These are phyloP conservation scores for Talpa occidentalis DNA, from an alignment of 2,113 vertebrate species.

Conservation along the genomic window DNA sequence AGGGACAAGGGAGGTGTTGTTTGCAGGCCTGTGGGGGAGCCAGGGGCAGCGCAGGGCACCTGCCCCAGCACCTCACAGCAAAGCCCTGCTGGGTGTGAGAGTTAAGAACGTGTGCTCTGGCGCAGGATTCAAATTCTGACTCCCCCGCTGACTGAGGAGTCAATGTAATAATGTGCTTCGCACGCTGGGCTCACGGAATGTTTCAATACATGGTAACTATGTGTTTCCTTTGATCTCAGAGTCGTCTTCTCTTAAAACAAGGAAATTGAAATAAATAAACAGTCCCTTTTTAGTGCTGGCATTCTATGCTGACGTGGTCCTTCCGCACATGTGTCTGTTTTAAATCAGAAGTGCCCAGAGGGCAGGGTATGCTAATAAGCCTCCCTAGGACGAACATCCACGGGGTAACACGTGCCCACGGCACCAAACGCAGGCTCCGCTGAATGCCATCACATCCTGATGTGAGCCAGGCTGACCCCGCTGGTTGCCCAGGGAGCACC, in stretches of 20 bases:
- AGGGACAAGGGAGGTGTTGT: not conserved
- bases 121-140: not conserved
- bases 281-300: conserved; percentile 13
- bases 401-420: not conserved
- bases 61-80: not conserved
- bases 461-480: not conserved
- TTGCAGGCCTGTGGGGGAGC: fast-evolving
- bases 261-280: not conserved
- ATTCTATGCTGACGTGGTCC: not conserved
- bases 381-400: not conserved
- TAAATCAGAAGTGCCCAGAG: conserved; percentile 21
- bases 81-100: not conserved
- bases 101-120: not conserved
- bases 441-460: not conserved
- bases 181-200: not conserved
- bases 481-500: not conserved
- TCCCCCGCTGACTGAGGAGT: not conserved
- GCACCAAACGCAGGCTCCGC: not conserved
- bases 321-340: not conserved
- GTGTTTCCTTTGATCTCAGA: not conserved
- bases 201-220: not conserved
- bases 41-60: not conserved
- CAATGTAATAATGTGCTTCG: not conserved
- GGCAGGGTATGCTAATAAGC: not conserved
- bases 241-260: conserved; percentile 48